Conservation (phyloP, 2,113 vertebrate species). For the Paramisgurnus dabryanus region DNA sequence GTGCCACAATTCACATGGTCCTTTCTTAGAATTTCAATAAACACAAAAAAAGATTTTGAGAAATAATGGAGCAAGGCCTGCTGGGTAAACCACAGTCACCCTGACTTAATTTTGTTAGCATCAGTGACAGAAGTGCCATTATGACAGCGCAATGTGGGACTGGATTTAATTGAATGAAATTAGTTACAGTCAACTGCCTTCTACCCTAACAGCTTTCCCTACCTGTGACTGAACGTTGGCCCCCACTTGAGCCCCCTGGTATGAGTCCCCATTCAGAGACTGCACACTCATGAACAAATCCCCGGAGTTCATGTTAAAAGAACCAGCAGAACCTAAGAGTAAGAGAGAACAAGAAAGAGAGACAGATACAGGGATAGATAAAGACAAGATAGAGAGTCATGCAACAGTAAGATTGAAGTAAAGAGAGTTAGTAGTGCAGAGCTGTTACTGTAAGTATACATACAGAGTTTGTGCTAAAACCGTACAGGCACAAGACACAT, state of each 20-base stretch:
- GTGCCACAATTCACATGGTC: background rate
- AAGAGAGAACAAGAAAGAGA: conserved; percentile 51
- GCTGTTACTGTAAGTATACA: conserved; percentile 31
- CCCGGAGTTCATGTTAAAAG: conserved; percentile 99
- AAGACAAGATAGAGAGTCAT: conserved; percentile 70
- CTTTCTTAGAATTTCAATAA: conserved; percentile 25
- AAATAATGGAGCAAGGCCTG: background rate
- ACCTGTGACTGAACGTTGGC: conserved; percentile 99
- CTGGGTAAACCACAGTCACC: background rate
- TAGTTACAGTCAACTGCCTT: conserved; percentile 21
- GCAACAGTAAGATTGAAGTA: conserved; percentile 67
- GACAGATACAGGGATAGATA: conserved; percentile 54
- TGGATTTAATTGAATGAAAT: conserved; percentile 18
- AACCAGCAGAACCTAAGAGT: conserved; percentile 96
- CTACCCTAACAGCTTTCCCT: conserved; percentile 76
- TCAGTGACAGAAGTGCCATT: background rate
- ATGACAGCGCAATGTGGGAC: conserved; percentile 24
- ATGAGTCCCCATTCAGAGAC: conserved; percentile 99
- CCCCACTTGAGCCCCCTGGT: conserved; percentile 99
- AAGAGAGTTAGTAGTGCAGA: conserved; percentile 62
- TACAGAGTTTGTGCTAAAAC: background rate
- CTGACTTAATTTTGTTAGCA: background rate
- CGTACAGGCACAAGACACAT: background rate
- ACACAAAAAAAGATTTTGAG: background rate
- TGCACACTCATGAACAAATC: conserved; percentile 99